These are phyloP conservation scores for Aphis craccivora DNA, from an alignment of 1,140 invertebrate genomes.

Conservation along the genomic window DNA sequence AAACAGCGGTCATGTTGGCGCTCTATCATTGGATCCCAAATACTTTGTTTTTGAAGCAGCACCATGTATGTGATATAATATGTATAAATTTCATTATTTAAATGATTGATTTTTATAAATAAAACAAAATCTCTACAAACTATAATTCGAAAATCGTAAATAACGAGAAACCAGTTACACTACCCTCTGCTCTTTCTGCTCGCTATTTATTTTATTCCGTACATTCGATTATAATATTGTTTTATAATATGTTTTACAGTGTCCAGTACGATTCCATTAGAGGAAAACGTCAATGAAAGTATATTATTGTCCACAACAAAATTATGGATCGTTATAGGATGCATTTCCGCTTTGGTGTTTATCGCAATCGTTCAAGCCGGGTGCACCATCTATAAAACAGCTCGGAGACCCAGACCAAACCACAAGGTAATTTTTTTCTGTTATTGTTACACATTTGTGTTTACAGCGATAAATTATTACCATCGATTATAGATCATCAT, in stretches of 20 bases:
- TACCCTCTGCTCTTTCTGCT: background rate
- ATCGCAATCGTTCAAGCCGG: conserved; percentile 83
- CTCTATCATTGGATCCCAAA: conserved; percentile 78
- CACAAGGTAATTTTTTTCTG: conserved; percentile 68
- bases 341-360: conserved; percentile 79
- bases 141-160: background rate
- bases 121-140: no score
- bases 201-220: background rate
- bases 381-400: conserved; percentile 80
- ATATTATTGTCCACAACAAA: conserved; percentile 70
- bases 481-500: background rate
- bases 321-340: conserved; percentile 82
- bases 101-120: background rate
- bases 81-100: background rate
- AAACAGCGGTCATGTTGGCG: conserved; percentile 75
- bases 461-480: background rate
- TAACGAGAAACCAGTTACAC: background rate
- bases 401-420: conserved; percentile 68
- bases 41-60: conserved; percentile 75
- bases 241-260: conserved; percentile 62
- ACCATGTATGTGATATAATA: conserved; percentile 63
- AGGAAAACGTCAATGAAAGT: conserved; percentile 59
- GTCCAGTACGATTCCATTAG: conserved; percentile 63
- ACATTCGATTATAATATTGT: background rate
- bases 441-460: background rate